Conservation (phyloP, 1,140 invertebrate species). For the Polyergus mexicanus region DNA sequence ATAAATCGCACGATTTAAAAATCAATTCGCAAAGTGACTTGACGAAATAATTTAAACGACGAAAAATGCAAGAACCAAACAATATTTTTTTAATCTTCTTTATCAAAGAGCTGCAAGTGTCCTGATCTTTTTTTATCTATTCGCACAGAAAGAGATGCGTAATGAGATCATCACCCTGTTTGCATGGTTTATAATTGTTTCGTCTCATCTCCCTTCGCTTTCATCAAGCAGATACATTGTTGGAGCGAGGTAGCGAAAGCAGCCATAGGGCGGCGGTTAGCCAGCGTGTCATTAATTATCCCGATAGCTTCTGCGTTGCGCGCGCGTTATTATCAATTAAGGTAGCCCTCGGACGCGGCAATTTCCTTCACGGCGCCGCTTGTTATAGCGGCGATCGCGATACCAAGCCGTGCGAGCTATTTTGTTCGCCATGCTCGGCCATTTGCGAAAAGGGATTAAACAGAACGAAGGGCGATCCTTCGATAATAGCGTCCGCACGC, state of each 20-base stretch:
- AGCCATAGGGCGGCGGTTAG: conserved; percentile 37
- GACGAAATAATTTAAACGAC: neutral
- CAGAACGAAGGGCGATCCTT: conserved; percentile 31
- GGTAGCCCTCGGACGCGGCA: conserved; percentile 58
- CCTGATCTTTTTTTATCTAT: neutral
- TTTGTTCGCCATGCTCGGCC: conserved; percentile 58
- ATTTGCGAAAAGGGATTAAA: conserved; percentile 64
- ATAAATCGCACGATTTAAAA: neutral
- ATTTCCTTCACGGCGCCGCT: conserved; percentile 66
- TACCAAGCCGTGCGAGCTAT: conserved; percentile 45
- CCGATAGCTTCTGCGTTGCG: conserved; percentile 51
- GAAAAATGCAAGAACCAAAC: neutral
- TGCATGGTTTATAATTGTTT: conserved; percentile 6
- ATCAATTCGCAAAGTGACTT: neutral
- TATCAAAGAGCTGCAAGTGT: neutral
- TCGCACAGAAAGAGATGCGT: neutral
- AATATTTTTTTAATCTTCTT: neutral
- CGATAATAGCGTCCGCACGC: conserved; percentile 40
- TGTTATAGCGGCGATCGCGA: conserved; percentile 57
- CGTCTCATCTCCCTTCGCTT: conserved; percentile 21
- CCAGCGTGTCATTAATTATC: conserved; percentile 64
- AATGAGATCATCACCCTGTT: neutral
- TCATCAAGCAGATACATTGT: conserved; percentile 34
- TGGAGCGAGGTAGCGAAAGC: conserved; percentile 42
- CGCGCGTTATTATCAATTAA: conserved; percentile 64